phyloP scores from a whole-genome alignment of 1,140 invertebrate genomes.

The Geopemphigus sp. region DNA sequence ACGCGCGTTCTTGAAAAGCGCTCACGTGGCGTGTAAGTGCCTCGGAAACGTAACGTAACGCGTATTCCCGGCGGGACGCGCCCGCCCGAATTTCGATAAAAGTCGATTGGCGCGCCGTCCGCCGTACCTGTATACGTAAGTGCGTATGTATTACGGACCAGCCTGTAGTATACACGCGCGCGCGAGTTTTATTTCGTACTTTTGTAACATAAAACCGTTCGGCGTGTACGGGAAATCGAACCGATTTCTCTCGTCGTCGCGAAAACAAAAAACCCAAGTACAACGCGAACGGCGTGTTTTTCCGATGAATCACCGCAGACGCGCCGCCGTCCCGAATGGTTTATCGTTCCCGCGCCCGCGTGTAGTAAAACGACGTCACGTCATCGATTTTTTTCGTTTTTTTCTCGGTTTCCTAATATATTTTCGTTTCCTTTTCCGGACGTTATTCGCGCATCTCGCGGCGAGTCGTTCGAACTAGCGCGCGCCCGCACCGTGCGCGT shows the following conservation, averaged over 20 bases:
- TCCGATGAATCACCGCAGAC: background rate
- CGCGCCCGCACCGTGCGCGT: too few species aligned
- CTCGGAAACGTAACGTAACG: background rate
- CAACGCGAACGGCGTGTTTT: constrained; percentile 21
- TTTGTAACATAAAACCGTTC: too few species aligned
- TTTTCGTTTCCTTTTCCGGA: background rate
- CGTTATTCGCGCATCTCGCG: background rate
- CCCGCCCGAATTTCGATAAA: constrained; percentile 5
- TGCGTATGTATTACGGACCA: too few species aligned
- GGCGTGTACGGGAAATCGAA: constrained; percentile 21
- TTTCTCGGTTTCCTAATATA: background rate
- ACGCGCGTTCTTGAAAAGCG: background rate
- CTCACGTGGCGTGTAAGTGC: background rate
- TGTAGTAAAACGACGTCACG: background rate
- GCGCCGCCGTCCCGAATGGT: background rate
- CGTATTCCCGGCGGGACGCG: background rate
- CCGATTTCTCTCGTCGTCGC: constrained; percentile 14
- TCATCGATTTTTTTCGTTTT: constrained; percentile 27
- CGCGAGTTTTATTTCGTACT: background rate
- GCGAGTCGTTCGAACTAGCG: background rate
- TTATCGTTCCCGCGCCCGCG: background rate
- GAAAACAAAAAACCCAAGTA: background rate
- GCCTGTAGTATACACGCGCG: too few species aligned
- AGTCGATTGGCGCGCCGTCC: background rate
- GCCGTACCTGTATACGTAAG: background rate